A percentile compares a stretch with the other conserved stretches of the same genome.
Evolutionary conservation across 2,888 invertebrate species (phyloP).

Genomic region (Lasioglossum calceatum): DNA sequence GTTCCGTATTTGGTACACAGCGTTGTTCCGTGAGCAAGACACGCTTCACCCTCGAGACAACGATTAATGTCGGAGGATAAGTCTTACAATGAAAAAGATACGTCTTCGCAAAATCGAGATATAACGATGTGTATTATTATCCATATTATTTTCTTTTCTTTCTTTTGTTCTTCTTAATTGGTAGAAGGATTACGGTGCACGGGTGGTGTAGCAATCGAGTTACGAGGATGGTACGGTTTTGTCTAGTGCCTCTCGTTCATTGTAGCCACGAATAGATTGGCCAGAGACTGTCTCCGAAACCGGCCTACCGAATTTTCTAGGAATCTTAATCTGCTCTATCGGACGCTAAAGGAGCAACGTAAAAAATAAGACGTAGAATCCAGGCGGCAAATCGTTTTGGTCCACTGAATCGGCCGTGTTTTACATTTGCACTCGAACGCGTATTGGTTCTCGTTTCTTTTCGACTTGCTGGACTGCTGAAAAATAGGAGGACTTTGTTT

Average conservation of each 20-base stretch:
- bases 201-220: slow-evolving; percentile 5
- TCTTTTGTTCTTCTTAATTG: background rate
- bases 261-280: slow-evolving; percentile 43
- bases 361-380: slow-evolving; percentile 30
- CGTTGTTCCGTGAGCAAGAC: slow-evolving; percentile 10
- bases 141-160: background rate
- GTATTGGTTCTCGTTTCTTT: slow-evolving; percentile 18
- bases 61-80: slow-evolving; percentile 26
- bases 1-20: slow-evolving; percentile 18
- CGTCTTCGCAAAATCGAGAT: slow-evolving; percentile 20
- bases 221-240: slow-evolving; percentile 10
- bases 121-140: slow-evolving; percentile 16
- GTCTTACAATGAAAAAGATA: slow-evolving; percentile 40
- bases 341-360: slow-evolving; percentile 28
- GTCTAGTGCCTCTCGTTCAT: slow-evolving; percentile 37
- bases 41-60: slow-evolving; percentile 22
- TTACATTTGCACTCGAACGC: slow-evolving; percentile 35
- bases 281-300: slow-evolving; percentile 19
- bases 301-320: slow-evolving; percentile 31
- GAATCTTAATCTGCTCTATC: slow-evolving; percentile 30
- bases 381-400: slow-evolving; percentile 57
- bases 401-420: slow-evolving; percentile 63
- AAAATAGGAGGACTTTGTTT: slow-evolving; percentile 53
- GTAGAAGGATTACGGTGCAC: slow-evolving; percentile 10
- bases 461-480: slow-evolving; percentile 40